phyloP scores from a whole-genome alignment of 1,140 invertebrate species.

The Wasmannia auropunctata region DNA sequence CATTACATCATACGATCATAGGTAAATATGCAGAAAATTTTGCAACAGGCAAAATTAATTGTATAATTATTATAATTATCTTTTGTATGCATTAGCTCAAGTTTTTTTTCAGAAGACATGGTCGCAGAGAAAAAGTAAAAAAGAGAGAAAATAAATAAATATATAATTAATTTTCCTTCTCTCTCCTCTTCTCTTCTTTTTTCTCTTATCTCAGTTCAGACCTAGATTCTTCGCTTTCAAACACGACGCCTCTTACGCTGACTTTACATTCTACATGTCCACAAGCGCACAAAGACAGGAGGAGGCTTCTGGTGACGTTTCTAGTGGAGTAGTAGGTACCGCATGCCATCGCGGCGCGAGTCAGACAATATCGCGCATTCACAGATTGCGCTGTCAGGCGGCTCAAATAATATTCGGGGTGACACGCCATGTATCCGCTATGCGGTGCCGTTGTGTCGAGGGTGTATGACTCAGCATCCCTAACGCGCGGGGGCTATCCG shows the following conservation, averaged over 20 bases:
- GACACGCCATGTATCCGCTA: slow-evolving; percentile 77
- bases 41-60: neutral
- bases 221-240: neutral
- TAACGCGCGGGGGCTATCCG: slow-evolving; percentile 56
- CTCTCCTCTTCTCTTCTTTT: neutral
- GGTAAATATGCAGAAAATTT: neutral
- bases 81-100: neutral
- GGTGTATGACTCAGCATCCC: slow-evolving; percentile 81
- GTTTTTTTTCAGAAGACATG: neutral
- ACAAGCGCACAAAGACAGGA: slow-evolving; percentile 21
- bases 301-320: slow-evolving; percentile 76
- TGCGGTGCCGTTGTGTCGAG: slow-evolving; percentile 60
- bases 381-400: slow-evolving; percentile 83
- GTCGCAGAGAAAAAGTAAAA: no score
- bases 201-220: neutral
- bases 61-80: neutral
- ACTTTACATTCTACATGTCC: neutral
- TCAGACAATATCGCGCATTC: slow-evolving; percentile 82
- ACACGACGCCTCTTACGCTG: neutral
- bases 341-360: slow-evolving; percentile 70
- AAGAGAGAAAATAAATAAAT: no score
- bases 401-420: slow-evolving; percentile 83
- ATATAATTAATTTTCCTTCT: neutral
- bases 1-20: neutral
- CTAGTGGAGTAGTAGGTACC: slow-evolving; percentile 61